Percentiles rank a stretch among this genome's conserved stretches.
These are phyloP conservation scores for Bungarus multicinctus DNA, from an alignment of 2,113 vertebrate genomes.

Conservation along the genomic window DNA sequence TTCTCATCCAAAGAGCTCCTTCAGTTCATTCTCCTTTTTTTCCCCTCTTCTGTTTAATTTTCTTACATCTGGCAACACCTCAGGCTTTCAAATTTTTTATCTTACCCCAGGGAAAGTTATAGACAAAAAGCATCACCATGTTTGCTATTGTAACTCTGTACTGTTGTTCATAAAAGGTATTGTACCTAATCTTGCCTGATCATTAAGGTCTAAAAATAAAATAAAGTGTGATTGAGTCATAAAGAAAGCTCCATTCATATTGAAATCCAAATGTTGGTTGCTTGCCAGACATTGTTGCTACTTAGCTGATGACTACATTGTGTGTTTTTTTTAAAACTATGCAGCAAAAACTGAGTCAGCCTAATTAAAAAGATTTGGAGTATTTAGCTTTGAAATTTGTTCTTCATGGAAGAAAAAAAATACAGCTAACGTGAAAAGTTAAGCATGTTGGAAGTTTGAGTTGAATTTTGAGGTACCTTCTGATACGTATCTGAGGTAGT, in stretches of 20 bases:
- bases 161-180: neutral
- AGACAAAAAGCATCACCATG: neutral
- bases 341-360: neutral
- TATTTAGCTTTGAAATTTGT: neutral
- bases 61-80: neutral
- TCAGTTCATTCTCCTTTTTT: neutral
- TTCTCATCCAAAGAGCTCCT: neutral
- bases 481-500: neutral
- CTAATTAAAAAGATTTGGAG: neutral
- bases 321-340: neutral
- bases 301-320: neutral
- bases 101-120: neutral
- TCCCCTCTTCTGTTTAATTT: neutral
- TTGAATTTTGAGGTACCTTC: neutral
- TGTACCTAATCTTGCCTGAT: neutral
- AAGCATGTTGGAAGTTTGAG: neutral
- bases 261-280: conserved; percentile 7
- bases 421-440: neutral
- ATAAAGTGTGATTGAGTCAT: neutral
- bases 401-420: neutral
- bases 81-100: neutral
- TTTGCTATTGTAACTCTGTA: neutral
- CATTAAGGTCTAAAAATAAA: conserved; percentile 17
- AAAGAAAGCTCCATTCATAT: conserved; percentile 21
- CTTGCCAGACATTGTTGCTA: neutral